Percentiles rank a stretch among this genome's conserved stretches.
phyloP scores from a whole-genome alignment of 2,888 invertebrate species.

The Reticulitermes lucifugus region DNA sequence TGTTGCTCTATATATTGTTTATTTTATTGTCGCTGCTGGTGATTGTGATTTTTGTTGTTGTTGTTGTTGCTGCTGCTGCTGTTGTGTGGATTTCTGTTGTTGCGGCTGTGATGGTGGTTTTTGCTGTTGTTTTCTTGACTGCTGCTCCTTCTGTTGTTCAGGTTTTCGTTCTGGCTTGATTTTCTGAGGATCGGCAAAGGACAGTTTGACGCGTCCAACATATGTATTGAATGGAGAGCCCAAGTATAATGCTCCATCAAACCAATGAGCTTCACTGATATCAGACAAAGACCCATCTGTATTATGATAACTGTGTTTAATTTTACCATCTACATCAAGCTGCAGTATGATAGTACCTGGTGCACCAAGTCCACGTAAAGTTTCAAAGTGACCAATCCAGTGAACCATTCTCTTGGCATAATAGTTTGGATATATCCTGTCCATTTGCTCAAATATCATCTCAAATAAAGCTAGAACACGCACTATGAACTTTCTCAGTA shows the following conservation, averaged over 20 bases:
- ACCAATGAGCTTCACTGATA: constrained; percentile 75
- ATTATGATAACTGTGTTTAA: constrained; percentile 76
- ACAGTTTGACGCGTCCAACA: constrained; percentile 73
- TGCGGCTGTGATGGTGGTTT: constrained; percentile 4
- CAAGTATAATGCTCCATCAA: constrained; percentile 52
- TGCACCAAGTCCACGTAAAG: constrained; percentile 61
- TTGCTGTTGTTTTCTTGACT: neutral
- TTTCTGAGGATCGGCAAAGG: constrained; percentile 14
- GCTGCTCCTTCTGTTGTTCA: neutral
- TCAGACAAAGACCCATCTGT: constrained; percentile 67
- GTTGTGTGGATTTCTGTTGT: neutral
- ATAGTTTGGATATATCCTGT: constrained; percentile 75
- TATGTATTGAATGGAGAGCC: constrained; percentile 78
- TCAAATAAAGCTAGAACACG: constrained; percentile 72
- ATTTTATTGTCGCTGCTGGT: constrained; percentile 4
- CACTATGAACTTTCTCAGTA: constrained; percentile 73
- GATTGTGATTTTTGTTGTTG: neutral
- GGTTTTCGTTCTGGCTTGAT: neutral
- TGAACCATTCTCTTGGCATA: constrained; percentile 72
- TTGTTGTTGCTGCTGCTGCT: neutral
- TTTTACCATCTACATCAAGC: constrained; percentile 77
- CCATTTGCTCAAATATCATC: constrained; percentile 72
- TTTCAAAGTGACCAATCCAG: constrained; percentile 74
- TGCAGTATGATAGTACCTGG: constrained; percentile 71
- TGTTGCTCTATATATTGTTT: no score